Conservation (phyloP, 2,797 vertebrate species). For the Scleropages formosus region DNA sequence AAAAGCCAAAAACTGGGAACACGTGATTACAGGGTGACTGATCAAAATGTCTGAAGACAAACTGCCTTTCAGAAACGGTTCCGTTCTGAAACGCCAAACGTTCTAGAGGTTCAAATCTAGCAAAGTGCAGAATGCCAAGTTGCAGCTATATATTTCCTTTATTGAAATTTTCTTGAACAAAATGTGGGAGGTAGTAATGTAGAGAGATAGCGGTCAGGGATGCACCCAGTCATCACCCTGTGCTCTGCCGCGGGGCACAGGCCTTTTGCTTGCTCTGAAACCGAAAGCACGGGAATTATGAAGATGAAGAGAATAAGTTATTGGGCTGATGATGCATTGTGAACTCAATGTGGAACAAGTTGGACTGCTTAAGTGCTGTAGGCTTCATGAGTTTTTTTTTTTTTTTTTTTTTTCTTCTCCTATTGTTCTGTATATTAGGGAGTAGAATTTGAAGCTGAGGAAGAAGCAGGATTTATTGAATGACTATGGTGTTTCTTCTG, state of each 20-base stretch:
- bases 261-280: conserved; percentile 69
- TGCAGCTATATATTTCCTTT: background rate
- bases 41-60: conserved; percentile 36
- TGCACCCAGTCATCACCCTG: conserved; percentile 43
- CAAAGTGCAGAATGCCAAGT: conserved; percentile 39
- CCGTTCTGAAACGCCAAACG: conserved; percentile 47
- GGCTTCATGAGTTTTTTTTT: conserved; percentile 59
- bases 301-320: conserved; percentile 72
- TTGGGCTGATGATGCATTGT: conserved; percentile 67
- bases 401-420: too few relatives aligned
- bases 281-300: conserved; percentile 69
- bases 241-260: conserved; percentile 58
- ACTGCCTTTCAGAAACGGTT: conserved; percentile 53
- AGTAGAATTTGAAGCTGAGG: conserved; percentile 58
- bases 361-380: conserved; percentile 38
- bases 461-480: conserved; percentile 58
- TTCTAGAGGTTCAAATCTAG: conserved; percentile 51
- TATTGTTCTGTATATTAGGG: conserved; percentile 72
- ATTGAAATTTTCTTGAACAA: conserved; percentile 48
- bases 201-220: conserved; percentile 42
- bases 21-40: conserved; percentile 47
- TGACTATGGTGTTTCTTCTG: conserved; percentile 56
- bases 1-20: conserved; percentile 53
- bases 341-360: conserved; percentile 57
- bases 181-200: conserved; percentile 50